A percentile compares a stretch with the other conserved stretches of the same genome.
phyloP scores from a whole-genome alignment of 2,888 invertebrate species.

The Drosophila rubida region DNA sequence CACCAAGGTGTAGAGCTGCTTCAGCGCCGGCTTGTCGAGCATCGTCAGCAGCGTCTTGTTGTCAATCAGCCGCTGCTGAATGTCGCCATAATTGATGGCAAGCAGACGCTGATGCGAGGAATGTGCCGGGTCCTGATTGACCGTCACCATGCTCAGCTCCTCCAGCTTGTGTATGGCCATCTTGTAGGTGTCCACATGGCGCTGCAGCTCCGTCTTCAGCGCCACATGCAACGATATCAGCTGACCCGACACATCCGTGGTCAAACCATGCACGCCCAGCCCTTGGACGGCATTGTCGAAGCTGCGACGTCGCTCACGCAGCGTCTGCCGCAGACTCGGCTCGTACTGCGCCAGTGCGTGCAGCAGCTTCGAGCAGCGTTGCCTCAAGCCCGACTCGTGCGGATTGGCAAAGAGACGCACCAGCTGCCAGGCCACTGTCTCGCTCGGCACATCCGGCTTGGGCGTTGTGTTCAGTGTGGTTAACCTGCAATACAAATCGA shows the following conservation, averaged over 20 bases:
- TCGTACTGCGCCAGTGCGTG: conserved; percentile 88
- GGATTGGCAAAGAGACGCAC: conserved; percentile 89
- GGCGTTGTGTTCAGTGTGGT: conserved; percentile 85
- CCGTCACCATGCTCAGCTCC: conserved; percentile 87
- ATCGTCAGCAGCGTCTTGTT: conserved; percentile 95
- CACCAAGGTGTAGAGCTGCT: conserved; percentile 90
- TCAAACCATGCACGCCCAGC: conserved; percentile 93
- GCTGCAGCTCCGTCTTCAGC: conserved; percentile 92
- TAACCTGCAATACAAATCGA: conserved; percentile 75
- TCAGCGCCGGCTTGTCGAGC: conserved; percentile 92
- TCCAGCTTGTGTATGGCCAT: conserved; percentile 94
- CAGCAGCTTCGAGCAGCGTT: conserved; percentile 87
- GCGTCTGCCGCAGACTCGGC: conserved; percentile 88
- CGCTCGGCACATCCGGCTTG: conserved; percentile 89
- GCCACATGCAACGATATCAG: conserved; percentile 93
- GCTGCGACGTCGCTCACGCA: conserved; percentile 89
- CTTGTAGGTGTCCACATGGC: conserved; percentile 94
- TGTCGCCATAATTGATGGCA: conserved; percentile 92
- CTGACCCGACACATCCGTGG: conserved; percentile 88
- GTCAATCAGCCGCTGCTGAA: conserved; percentile 95
- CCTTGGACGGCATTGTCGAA: conserved; percentile 95
- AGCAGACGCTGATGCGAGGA: conserved; percentile 95
- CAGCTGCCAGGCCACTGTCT: conserved; percentile 93
- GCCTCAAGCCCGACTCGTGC: conserved; percentile 87
- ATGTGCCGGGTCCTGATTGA: conserved; percentile 91